Conservation (phyloP, 2,888 invertebrate species). For the Trichacis sp. region DNA sequence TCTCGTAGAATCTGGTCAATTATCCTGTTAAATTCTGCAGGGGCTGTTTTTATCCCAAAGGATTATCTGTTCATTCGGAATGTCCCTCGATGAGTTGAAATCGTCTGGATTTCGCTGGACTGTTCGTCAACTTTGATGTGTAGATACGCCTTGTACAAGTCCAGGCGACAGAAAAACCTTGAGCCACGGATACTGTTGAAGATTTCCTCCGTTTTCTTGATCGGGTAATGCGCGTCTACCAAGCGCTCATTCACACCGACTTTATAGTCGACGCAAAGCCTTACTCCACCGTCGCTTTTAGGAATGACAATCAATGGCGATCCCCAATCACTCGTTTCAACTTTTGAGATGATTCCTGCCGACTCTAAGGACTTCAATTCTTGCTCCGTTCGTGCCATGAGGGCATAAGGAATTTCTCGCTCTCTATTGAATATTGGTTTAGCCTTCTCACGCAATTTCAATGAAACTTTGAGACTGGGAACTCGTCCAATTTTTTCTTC, state of each 20-base stretch:
- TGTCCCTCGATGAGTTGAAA: slow-evolving; percentile 27
- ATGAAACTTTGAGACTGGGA: slow-evolving; percentile 3
- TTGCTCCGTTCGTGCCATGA: slow-evolving; percentile 1
- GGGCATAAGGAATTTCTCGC: slow-evolving; percentile 20
- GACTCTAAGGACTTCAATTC: slow-evolving; percentile 18
- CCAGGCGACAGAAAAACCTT: slow-evolving; percentile 15
- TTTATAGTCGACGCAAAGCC: slow-evolving; percentile 23
- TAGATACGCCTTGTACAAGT: slow-evolving; percentile 23
- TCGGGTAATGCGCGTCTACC: slow-evolving; percentile 20
- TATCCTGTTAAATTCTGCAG: slow-evolving; percentile 21
- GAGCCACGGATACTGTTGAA: slow-evolving; percentile 15
- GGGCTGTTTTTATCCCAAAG: slow-evolving; percentile 26
- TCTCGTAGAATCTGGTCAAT: slow-evolving; percentile 20
- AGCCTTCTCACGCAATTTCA: slow-evolving; percentile 13
- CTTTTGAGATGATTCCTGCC: slow-evolving; percentile 17
- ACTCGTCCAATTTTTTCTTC: slow-evolving; percentile 19
- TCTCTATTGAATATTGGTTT: slow-evolving; percentile 18
- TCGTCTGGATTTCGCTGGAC: slow-evolving; percentile 24
- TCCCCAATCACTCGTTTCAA: slow-evolving; percentile 21
- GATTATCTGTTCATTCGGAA: slow-evolving; percentile 17
- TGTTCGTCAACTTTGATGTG: slow-evolving; percentile 23
- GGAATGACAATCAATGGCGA: slow-evolving; percentile 15
- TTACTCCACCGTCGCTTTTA: slow-evolving; percentile 14
- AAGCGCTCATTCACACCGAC: slow-evolving; percentile 18
- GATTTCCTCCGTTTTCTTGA: slow-evolving; percentile 22